These are phyloP conservation scores for Himantopus leucocephalus DNA, from an alignment of 2,113 vertebrate genomes.

Conservation along the genomic window DNA sequence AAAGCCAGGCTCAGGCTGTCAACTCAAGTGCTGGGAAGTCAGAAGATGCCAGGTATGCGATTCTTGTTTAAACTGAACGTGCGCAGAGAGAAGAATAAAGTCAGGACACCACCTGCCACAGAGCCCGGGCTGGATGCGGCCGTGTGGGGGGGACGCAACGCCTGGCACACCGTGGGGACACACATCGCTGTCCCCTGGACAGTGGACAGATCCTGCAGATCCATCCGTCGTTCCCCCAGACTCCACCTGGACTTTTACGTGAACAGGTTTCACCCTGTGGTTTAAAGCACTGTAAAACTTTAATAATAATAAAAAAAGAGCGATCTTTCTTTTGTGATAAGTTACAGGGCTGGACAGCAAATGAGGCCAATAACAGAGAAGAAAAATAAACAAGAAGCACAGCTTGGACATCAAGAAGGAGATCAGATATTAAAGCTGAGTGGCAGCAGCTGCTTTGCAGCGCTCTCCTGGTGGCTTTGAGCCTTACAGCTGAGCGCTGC, in stretches of 20 bases:
- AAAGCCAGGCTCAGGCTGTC: neutral
- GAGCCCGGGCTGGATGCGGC: neutral
- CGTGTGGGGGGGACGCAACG: too few relatives aligned
- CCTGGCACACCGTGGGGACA: neutral
- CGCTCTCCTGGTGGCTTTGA: neutral
- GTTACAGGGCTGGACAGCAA: neutral
- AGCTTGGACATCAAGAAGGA: neutral
- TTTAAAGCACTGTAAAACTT: neutral
- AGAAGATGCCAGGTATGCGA: neutral
- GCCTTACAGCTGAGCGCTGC: neutral
- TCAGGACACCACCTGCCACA: accelerated
- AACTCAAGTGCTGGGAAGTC: neutral
- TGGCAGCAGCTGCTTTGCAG: neutral
- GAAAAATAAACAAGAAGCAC: neutral
- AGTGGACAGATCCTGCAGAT: too few relatives aligned
- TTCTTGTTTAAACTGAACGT: neutral
- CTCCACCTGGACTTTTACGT: neutral
- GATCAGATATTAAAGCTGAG: neutral
- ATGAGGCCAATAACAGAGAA: neutral
- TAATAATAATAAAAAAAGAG: neutral
- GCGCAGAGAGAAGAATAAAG: neutral
- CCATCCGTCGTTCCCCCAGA: neutral
- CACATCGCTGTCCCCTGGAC: neutral
- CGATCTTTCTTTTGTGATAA: neutral
- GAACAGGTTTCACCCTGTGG: neutral